Percentiles rank a stretch among this genome's conserved stretches.
Evolutionary conservation across 2,888 invertebrate genomes (phyloP).

Genomic region (Lucinisca nassula): DNA sequence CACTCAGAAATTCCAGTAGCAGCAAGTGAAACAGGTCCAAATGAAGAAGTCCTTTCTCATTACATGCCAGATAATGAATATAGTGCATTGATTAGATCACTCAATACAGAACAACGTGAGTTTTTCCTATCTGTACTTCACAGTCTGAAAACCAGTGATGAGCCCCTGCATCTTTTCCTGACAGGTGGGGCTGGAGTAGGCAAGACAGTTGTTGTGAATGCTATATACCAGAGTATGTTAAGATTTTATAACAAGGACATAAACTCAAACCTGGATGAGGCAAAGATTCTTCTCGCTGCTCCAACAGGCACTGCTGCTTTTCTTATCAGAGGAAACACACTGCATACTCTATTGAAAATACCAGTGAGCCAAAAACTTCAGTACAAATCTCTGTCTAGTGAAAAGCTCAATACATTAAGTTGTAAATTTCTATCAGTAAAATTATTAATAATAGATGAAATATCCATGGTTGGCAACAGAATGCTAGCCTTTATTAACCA

Average conservation of each 20-base stretch:
- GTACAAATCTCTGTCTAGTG: conserved; percentile 32
- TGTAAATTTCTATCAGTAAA: conserved; percentile 18
- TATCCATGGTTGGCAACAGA: conserved; percentile 44
- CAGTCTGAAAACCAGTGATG: neutral
- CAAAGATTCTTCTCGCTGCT: conserved; percentile 52
- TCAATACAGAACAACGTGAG: conserved; percentile 53
- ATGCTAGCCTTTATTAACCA: conserved; percentile 21
- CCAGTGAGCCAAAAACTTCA: conserved; percentile 53
- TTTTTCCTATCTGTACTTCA: conserved; percentile 56
- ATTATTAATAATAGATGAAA: neutral
- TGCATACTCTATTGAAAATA: conserved; percentile 49
- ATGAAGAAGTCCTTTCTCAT: conserved; percentile 31
- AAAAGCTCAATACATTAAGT: conserved; percentile 40
- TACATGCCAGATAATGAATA: conserved; percentile 56
- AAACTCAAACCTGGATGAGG: conserved; percentile 29
- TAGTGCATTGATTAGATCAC: conserved; percentile 23
- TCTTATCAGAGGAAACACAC: conserved; percentile 46
- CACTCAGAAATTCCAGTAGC: conserved; percentile 59
- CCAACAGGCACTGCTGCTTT: conserved; percentile 67
- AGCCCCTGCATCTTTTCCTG: neutral
- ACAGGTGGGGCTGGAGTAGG: conserved; percentile 57
- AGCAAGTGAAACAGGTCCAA: conserved; percentile 47
- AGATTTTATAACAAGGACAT: neutral
- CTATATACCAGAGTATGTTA: conserved; percentile 20
- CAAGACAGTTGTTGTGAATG: conserved; percentile 42